Percentiles rank a stretch among this genome's conserved stretches.
These are phyloP conservation scores for Grammomys surdaster DNA, from an alignment of 2,113 vertebrate genomes.

Conservation along the genomic window DNA sequence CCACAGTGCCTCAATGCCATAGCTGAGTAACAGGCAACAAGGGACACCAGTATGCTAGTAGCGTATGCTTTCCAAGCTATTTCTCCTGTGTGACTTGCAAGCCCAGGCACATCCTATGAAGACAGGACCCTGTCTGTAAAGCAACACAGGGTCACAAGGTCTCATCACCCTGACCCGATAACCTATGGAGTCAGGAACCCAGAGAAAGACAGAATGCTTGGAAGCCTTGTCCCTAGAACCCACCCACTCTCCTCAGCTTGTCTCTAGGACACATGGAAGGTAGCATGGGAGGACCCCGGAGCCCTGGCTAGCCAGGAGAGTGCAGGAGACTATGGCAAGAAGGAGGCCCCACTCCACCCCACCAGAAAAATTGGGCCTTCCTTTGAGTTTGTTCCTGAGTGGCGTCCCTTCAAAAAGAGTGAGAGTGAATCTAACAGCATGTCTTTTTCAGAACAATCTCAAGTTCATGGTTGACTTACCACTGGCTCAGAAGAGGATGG, in stretches of 20 bases:
- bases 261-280: not conserved
- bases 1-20: not conserved
- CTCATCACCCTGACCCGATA: too few relatives aligned
- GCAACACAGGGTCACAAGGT: not conserved
- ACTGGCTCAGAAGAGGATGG: constrained; percentile 87
- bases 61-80: constrained; percentile 21
- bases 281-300: not conserved
- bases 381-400: constrained; percentile 1
- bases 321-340: not conserved
- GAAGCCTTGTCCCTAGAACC: not conserved
- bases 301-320: accelerated
- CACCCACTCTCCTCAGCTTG: not conserved
- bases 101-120: not conserved
- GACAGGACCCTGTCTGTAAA: not conserved
- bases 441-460: constrained; percentile 91
- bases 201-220: not conserved
- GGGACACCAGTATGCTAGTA: not conserved
- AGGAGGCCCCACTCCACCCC: accelerated
- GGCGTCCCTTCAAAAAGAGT: constrained; percentile 66
- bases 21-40: constrained; percentile 33
- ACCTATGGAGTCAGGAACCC: not conserved
- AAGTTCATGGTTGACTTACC: constrained; percentile 88
- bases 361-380: not conserved
- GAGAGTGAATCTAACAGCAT: constrained; percentile 71
- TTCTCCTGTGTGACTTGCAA: not conserved